Evolutionary conservation across 2,113 vertebrate species (phyloP), one percentile per base, ranked within the genome.

Genomic region (Clupea harengus): DNA sequence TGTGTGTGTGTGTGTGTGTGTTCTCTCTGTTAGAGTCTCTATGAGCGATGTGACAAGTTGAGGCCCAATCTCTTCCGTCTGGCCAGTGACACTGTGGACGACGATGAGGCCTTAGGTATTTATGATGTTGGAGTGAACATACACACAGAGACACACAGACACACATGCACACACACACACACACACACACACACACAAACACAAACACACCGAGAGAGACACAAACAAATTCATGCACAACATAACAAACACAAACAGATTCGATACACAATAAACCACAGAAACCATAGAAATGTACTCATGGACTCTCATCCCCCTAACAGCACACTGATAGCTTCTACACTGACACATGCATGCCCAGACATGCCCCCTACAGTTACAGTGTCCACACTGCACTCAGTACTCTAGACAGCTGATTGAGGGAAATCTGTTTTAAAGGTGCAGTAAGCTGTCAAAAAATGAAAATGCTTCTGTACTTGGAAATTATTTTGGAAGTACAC

Each of bases 41-140:
- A 90, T 11, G 94, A 96, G 80, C 92, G 92, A 83, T 97, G 96
- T 15, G 96, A 98, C 88, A 95, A 94, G 85, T 94, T 98, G 88
- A 93, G 96, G 87, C 96, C 95, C 0, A 95, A 93, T 54, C 94
- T 99, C 2, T 98, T 97, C 88, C 95, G 97, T 49, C 92, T 98
- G 47, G 97, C 97, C 22, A 96, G 95, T 0, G 96, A 97, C 85
- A 95, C 96, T 0, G 91, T 90, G 0, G 95, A 97, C 0, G 95
- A 98, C 0, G 96, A 98, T 0, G 92, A 91, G 0, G 96, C 95
- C 0, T 92, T 98, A 2, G 95, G 96, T 96, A 91, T 82, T 0
- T 22, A 18, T 13, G 9, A 3, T 39, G 7, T 50, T 45, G 0
- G 54, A 32, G 32, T 52, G 54, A 28, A 45, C 18, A 32, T 49